Conservation (phyloP, 1,140 invertebrate species). For the Cotesia glomerata region DNA sequence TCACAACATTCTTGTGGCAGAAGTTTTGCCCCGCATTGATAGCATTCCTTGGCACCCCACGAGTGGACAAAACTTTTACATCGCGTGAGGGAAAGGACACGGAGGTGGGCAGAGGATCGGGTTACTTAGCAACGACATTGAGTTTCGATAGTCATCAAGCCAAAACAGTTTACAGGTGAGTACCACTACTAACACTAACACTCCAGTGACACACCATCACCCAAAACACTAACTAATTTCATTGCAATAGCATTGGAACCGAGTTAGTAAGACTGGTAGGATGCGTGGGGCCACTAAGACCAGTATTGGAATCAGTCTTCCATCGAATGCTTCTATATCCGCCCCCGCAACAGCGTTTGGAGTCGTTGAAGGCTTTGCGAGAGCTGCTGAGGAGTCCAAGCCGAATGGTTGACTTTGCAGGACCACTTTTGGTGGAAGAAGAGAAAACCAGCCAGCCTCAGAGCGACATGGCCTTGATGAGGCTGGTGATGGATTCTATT, state of each 20-base stretch:
- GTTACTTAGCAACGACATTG: conserved; percentile 73
- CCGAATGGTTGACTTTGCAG: conserved; percentile 74
- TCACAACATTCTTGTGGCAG: conserved; percentile 89
- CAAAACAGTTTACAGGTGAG: conserved; percentile 84
- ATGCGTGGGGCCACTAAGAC: conserved; percentile 79
- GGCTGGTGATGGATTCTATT: conserved; percentile 91
- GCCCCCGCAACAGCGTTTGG: conserved; percentile 80
- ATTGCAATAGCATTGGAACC: conserved; percentile 77
- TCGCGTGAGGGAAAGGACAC: conserved; percentile 69
- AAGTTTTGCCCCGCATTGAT: conserved; percentile 89
- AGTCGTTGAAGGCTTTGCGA: conserved; percentile 81
- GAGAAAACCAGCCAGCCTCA: conserved; percentile 77
- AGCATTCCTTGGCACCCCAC: conserved; percentile 81
- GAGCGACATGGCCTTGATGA: conserved; percentile 87
- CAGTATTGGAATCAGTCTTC: conserved; percentile 89
- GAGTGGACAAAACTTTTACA: conserved; percentile 75
- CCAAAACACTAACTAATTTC: conserved; percentile 9
- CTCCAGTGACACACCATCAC: background rate
- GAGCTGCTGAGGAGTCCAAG: conserved; percentile 77
- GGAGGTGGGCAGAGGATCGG: conserved; percentile 73
- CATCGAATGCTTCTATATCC: conserved; percentile 90
- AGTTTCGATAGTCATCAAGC: conserved; percentile 80
- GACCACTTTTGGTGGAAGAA: conserved; percentile 74
- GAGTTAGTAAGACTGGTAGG: conserved; percentile 87
- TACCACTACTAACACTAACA: background rate